Conservation (phyloP, 1,140 invertebrate species). For the Mizuhopecten yessoensis region DNA sequence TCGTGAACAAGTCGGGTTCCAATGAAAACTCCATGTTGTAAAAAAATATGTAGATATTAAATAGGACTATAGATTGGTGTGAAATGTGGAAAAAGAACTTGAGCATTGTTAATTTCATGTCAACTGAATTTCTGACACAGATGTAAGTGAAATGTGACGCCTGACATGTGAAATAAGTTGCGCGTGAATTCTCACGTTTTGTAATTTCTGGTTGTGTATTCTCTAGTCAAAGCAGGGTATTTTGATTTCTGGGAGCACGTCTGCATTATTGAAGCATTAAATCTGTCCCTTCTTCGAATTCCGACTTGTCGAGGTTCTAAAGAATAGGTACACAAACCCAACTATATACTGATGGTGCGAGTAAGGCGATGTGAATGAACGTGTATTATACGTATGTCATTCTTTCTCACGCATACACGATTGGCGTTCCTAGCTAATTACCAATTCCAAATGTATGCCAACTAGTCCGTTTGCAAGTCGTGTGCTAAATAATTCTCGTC, state of each 20-base stretch:
- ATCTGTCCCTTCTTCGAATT: neutral
- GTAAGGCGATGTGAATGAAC: neutral
- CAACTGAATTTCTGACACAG: neutral
- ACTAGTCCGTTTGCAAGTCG: neutral
- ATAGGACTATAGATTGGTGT: neutral
- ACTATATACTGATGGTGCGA: neutral
- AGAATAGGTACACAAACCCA: neutral
- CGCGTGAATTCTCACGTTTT: neutral
- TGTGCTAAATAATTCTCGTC: neutral
- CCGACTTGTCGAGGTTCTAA: neutral
- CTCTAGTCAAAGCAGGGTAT: too few species aligned
- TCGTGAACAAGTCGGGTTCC: neutral
- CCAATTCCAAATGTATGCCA: neutral
- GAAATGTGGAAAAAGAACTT: neutral
- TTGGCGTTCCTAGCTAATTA: neutral
- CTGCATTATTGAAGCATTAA: too few species aligned
- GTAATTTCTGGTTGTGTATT: neutral
- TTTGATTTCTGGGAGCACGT: too few species aligned
- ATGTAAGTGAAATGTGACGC: neutral
- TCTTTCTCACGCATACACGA: neutral
- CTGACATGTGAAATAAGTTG: neutral
- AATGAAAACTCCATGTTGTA: neutral
- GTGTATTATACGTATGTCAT: neutral
- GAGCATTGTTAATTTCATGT: neutral
- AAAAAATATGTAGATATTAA: neutral